Evolutionary conservation across 2,797 vertebrate genomes (phyloP).

Genomic region (Tiaroga cobitis): DNA sequence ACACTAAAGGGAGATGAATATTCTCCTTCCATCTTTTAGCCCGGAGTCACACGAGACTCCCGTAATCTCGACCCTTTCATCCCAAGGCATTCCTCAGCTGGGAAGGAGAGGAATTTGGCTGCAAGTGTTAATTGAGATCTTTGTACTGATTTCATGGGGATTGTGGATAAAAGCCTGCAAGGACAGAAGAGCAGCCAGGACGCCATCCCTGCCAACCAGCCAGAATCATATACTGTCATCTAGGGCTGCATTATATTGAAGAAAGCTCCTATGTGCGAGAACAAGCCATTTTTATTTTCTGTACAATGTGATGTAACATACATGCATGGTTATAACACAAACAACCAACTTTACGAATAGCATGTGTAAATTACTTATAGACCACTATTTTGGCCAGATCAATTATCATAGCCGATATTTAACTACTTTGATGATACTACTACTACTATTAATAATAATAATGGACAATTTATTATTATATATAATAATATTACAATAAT

Average conservation of each 20-base stretch:
- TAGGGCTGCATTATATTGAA: neutral
- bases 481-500: too few relatives aligned
- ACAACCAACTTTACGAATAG: too few relatives aligned
- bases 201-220: neutral
- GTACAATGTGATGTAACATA: too few relatives aligned
- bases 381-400: too few relatives aligned
- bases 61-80: conserved; percentile 18
- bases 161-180: conserved; percentile 41
- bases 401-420: too few relatives aligned
- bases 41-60: conserved; percentile 3
- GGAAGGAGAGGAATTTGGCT: neutral
- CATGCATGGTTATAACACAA: too few relatives aligned
- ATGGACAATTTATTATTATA: too few relatives aligned
- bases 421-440: too few relatives aligned
- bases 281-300: too few relatives aligned
- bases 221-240: neutral
- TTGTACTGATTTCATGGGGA: conserved; percentile 44
- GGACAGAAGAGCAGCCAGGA: conserved; percentile 31
- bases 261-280: neutral
- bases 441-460: too few relatives aligned
- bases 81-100: neutral
- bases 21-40: conserved; percentile 3
- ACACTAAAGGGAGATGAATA: neutral
- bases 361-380: too few relatives aligned
- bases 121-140: conserved; percentile 42